A percentile compares a stretch with the other conserved stretches of the same genome.
phyloP scores from a whole-genome alignment of 1,140 invertebrate genomes.

The Pseudobourletiella spinata region DNA sequence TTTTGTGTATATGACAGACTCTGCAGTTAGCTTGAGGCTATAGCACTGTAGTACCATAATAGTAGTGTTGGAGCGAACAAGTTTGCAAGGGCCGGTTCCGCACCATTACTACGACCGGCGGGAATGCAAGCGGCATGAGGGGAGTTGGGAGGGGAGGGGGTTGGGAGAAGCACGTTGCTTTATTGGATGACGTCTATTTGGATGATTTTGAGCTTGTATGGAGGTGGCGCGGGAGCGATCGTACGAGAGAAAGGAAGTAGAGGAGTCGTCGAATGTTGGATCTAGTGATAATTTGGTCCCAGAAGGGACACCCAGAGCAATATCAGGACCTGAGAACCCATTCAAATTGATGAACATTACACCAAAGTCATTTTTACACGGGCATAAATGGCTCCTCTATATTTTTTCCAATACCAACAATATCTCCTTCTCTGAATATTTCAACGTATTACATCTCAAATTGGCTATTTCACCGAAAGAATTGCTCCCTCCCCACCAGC shows the following conservation, averaged over 20 bases:
- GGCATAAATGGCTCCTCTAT: conserved; percentile 24
- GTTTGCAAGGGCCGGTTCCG: too few relatives aligned
- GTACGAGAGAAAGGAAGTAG: conserved; percentile 1
- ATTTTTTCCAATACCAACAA: conserved; percentile 23
- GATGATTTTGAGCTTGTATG: conserved; percentile 1
- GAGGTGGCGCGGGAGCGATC: neutral
- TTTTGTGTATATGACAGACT: too few relatives aligned
- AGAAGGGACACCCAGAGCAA: conserved; percentile 29
- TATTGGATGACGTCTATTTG: conserved; percentile 9
- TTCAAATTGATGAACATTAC: conserved; percentile 31
- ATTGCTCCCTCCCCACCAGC: conserved; percentile 19
- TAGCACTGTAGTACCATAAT: too few relatives aligned
- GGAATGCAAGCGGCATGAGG: too few relatives aligned
- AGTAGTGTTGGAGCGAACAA: too few relatives aligned
- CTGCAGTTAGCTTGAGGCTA: too few relatives aligned
- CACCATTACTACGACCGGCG: too few relatives aligned
- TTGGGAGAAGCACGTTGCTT: neutral
- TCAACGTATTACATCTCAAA: conserved; percentile 29
- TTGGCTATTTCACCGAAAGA: conserved; percentile 29
- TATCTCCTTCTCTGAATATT: conserved; percentile 23
- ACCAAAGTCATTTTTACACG: conserved; percentile 29
- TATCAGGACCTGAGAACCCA: conserved; percentile 20
- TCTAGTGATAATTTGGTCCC: conserved; percentile 26
- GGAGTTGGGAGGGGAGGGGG: too few relatives aligned
- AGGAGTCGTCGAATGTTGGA: conserved; percentile 9